Conservation (phyloP, 1,140 invertebrate species). For the Rhagoletis zephyria region DNA sequence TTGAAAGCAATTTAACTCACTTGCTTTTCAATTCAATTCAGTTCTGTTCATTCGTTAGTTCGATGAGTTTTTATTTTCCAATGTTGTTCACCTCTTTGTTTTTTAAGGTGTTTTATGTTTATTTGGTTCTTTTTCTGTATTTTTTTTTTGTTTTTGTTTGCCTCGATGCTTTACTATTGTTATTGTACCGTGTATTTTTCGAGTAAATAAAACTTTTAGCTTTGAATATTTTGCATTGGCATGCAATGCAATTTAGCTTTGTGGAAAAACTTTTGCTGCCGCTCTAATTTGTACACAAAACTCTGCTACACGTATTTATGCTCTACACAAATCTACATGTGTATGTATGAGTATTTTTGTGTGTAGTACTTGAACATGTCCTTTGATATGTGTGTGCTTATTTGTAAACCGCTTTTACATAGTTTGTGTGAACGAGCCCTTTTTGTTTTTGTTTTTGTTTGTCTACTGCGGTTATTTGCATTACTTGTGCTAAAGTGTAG, state of each 20-base stretch:
- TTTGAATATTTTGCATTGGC: slow-evolving; percentile 51
- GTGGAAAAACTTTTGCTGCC: slow-evolving; percentile 44
- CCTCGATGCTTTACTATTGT: background rate
- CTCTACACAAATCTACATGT: background rate
- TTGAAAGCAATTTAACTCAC: slow-evolving; percentile 40
- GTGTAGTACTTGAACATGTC: background rate
- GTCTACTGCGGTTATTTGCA: slow-evolving; percentile 48
- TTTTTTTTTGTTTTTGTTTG: background rate
- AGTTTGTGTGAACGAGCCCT: background rate
- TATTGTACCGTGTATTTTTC: slow-evolving; percentile 21
- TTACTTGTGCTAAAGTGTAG: slow-evolving; percentile 45
- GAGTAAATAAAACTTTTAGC: slow-evolving; percentile 51
- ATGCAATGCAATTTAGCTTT: slow-evolving; percentile 51
- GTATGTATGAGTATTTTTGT: background rate
- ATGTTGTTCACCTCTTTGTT: slow-evolving; percentile 1
- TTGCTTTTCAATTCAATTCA: slow-evolving; percentile 36
- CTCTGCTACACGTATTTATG: background rate
- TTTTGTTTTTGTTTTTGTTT: slow-evolving; percentile 27
- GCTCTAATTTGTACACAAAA: slow-evolving; percentile 52
- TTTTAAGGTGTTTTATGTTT: slow-evolving; percentile 44
- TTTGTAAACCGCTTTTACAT: slow-evolving; percentile 12
- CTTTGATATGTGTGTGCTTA: background rate
- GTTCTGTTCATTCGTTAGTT: slow-evolving; percentile 35
- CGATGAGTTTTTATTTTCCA: slow-evolving; percentile 45
- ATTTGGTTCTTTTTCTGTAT: slow-evolving; percentile 4